A percentile compares a stretch with the other conserved stretches of the same genome.
phyloP scores from a whole-genome alignment of 2,797 vertebrate genomes.

The Euphonia xanthogaster region DNA sequence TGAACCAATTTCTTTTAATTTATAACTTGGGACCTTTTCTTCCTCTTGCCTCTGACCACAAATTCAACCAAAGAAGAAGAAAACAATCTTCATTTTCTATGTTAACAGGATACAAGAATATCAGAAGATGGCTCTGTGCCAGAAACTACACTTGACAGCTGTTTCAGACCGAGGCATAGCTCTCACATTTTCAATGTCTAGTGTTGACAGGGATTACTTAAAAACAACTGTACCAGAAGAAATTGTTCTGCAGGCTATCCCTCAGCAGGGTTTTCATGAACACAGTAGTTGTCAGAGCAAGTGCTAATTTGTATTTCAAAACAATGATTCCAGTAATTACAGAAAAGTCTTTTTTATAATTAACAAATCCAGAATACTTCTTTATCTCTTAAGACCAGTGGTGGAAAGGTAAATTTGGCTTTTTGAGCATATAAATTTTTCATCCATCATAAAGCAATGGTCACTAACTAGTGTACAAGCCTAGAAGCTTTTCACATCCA shows the following conservation, averaged over 20 bases:
- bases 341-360: not conserved
- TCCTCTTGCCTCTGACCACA: not conserved
- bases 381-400: not conserved
- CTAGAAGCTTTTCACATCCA: not conserved
- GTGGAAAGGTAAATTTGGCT: not conserved
- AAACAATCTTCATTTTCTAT: not conserved
- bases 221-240: conserved; percentile 35
- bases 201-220: conserved; percentile 37
- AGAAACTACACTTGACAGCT: conserved; percentile 44
- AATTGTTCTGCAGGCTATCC: conserved; percentile 31
- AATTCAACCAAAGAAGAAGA: not conserved
- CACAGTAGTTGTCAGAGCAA: not conserved
- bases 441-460: not conserved
- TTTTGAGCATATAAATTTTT: not conserved
- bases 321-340: not conserved
- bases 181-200: not conserved
- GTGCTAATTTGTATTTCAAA: conserved; percentile 24
- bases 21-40: not conserved
- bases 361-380: not conserved
- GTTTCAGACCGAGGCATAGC: not conserved
- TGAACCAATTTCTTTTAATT: not conserved
- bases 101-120: not conserved
- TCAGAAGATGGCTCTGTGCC: not conserved
- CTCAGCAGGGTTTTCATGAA: conserved; percentile 31
- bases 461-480: not conserved